Base-by-base conservation (phyloP, 92 coral and sea anemone species). In the Bergia sp. region DNA sequence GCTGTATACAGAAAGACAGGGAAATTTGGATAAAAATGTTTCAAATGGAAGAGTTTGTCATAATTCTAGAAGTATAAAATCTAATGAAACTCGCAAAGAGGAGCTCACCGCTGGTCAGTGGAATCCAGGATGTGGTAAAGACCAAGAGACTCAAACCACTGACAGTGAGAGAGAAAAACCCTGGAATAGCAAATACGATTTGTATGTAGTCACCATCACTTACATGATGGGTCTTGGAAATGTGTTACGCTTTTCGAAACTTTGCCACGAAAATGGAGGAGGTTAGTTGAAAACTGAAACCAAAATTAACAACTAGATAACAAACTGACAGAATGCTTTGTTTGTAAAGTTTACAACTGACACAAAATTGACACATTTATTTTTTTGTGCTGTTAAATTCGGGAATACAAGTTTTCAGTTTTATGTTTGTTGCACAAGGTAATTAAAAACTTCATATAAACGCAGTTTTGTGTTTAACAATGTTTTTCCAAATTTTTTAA, bases 181-280 rank as follows among this genome's bases (percentile, higher is more conserved):
- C 2, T 95, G 92, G 89, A 85, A 44, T 16, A 92, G 83, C 77
- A 92, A 91, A 69, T 81, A 91, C 39, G 97, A 97, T 43, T 90
- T 84, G 67, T 94, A 69, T 87, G 97, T 94, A 1, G 91, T 90
- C n/a, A 86, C 91, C 18, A 77, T 97, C 81, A 88, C 98, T 38
- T 95, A 88, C 89, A 90, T 94, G 75, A 85, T 97, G 82, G 99
- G 98, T 55, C 90, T 92, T 77, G 98, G 99, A 37, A 97, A 96
- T 37, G 96, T 97, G 1, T 69, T 97, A 29, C 89, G 96, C 77
- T 97, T 97, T 80, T 95, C 99, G 9, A 91, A 90, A 65, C 92
- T 97, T 53, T 97, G 97, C 80, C 94, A 90, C 92, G 93, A 94
- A 76, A 90, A 97, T 57, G 99, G 99, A 80, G 99, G 99, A 92